Percentiles rank a stretch among this genome's conserved stretches.
phyloP scores from a whole-genome alignment of 2,113 vertebrate species.

The Microcebus lehilahytsara region DNA sequence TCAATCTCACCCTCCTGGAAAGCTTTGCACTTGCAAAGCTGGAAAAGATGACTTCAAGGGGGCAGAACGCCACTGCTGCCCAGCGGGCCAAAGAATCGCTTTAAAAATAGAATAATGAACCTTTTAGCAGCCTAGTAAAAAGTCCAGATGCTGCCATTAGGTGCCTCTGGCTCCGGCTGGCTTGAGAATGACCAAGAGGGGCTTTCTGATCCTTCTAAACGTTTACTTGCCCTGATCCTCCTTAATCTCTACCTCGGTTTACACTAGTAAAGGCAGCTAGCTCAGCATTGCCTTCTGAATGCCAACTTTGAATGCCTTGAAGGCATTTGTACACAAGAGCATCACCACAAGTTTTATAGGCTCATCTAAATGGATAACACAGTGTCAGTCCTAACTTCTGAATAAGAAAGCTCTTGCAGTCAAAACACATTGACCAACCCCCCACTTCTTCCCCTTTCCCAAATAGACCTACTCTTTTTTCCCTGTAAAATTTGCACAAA shows the following conservation, averaged over 20 bases:
- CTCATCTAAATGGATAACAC: not conserved
- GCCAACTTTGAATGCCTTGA: too few species aligned
- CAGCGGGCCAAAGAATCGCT: not conserved
- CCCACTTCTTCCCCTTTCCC: not conserved
- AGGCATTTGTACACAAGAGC: rapidly evolving
- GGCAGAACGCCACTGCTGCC: not conserved
- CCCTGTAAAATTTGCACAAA: not conserved
- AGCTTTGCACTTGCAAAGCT: not conserved
- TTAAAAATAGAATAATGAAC: conserved; percentile 20
- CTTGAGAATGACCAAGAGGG: not conserved
- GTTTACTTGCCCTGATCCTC: not conserved
- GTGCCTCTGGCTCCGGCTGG: not conserved
- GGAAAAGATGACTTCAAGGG: not conserved
- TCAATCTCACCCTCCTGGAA: conserved; percentile 11
- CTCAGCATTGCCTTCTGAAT: not conserved
- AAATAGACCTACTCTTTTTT: not conserved
- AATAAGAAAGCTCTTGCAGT: not conserved
- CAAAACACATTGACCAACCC: not conserved
- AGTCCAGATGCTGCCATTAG: not conserved
- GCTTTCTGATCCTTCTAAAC: not conserved
- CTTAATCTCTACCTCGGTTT: not conserved
- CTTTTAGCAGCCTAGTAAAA: not conserved
- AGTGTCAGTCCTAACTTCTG: not conserved
- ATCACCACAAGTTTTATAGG: not conserved
- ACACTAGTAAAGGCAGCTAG: not conserved